phyloP scores from a whole-genome alignment of 2,888 invertebrate genomes.

The Dugesia japonica region DNA sequence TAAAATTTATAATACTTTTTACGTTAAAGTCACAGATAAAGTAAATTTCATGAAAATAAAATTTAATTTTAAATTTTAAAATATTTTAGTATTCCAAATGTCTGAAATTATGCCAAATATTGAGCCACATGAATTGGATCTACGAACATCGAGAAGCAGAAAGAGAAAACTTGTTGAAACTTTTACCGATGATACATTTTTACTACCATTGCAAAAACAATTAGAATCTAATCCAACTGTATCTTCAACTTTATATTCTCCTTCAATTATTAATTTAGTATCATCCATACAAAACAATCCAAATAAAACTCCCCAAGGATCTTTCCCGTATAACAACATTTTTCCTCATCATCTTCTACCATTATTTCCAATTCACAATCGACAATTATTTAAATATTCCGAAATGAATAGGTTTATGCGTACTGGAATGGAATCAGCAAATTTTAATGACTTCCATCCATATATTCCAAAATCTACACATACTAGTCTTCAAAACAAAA shows the following conservation, averaged over 20 bases:
- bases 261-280: background rate
- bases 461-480: background rate
- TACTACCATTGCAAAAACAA: background rate
- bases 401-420: background rate
- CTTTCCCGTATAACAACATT: background rate
- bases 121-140: background rate
- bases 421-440: background rate
- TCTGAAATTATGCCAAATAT: background rate
- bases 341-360: background rate
- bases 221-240: background rate
- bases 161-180: background rate
- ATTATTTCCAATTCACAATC: conserved; percentile 10
- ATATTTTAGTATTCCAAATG: background rate
- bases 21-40: too few species aligned
- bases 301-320: background rate
- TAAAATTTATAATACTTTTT: background rate
- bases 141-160: background rate
- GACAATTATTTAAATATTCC: background rate
- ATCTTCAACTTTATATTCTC: background rate
- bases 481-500: background rate
- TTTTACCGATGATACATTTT: background rate
- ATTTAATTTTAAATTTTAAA: background rate
- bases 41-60: background rate
- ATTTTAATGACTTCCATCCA: background rate
- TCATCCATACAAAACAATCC: background rate